Evolutionary conservation across 2,888 invertebrate genomes (phyloP).

Genomic region (Schizotus pectinicornis): DNA sequence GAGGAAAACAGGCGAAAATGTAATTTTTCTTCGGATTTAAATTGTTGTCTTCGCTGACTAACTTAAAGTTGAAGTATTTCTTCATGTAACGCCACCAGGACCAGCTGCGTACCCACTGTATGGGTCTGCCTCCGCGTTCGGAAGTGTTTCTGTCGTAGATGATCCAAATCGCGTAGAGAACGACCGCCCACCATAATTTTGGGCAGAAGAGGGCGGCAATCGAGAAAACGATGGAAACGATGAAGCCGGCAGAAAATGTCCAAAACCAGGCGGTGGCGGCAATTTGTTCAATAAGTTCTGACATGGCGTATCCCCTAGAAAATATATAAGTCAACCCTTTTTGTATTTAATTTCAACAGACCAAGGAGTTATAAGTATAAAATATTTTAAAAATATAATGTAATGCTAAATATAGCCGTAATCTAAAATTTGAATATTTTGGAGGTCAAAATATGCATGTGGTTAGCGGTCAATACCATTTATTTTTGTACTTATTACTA

Average conservation of each 20-base stretch:
- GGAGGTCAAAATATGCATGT: too few relatives aligned
- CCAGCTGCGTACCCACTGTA: conserved; percentile 11
- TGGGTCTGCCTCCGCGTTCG: conserved; percentile 20
- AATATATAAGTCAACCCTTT: too few relatives aligned
- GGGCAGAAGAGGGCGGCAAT: conserved; percentile 5
- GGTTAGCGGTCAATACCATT: too few relatives aligned
- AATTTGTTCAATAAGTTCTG: conserved; percentile 9
- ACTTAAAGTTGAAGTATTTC: conserved; percentile 22
- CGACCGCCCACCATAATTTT: conserved; percentile 5
- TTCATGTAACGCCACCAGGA: conserved; percentile 21
- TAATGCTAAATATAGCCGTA: too few relatives aligned
- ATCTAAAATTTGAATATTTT: too few relatives aligned
- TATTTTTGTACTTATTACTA: too few relatives aligned
- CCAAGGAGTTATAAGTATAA: too few relatives aligned
- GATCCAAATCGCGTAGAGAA: conserved; percentile 10
- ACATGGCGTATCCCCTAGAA: neutral
- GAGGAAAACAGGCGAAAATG: conserved; percentile 83
- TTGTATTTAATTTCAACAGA: too few relatives aligned
- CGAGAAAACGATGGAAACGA: conserved; percentile 14
- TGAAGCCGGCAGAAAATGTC: conserved; percentile 23
- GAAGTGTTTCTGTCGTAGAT: conserved; percentile 21
- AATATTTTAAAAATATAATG: too few relatives aligned
- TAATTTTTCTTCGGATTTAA: conserved; percentile 79
- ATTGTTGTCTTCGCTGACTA: conserved; percentile 1
- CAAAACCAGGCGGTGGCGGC: conserved; percentile 29